phyloP scores from a whole-genome alignment of 2,797 vertebrate genomes.

The Artibeus jamaicensis region DNA sequence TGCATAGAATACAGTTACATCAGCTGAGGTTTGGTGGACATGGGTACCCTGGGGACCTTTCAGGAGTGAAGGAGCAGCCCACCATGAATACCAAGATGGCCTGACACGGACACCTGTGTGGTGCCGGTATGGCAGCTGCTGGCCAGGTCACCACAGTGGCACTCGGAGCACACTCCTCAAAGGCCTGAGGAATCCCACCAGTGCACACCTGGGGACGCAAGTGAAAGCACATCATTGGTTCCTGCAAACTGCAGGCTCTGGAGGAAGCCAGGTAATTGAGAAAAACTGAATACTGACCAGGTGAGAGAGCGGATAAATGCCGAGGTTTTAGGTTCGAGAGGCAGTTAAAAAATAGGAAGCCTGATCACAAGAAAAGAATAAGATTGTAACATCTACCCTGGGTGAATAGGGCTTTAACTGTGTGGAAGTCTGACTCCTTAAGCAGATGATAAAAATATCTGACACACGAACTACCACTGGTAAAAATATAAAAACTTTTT shows the following conservation, averaged over 20 bases:
- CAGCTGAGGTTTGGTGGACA: not conserved
- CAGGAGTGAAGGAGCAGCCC: not conserved
- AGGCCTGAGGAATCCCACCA: not conserved
- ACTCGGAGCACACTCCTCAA: not conserved
- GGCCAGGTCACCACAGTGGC: not conserved
- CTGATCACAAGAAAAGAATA: not conserved
- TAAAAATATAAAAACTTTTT: not conserved
- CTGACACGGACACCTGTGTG: not conserved
- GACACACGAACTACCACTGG: not conserved
- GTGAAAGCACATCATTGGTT: not conserved
- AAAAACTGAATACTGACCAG: not conserved
- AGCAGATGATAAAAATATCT: not conserved
- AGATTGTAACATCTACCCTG: not conserved
- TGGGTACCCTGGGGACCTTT: not conserved
- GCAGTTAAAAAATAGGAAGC: not conserved
- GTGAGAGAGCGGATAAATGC: not conserved
- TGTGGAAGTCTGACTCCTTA: not conserved
- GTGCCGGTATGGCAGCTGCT: not conserved
- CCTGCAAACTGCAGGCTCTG: not conserved
- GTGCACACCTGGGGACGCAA: not conserved
- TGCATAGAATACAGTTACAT: fast-evolving
- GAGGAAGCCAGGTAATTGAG: not conserved
- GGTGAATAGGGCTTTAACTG: not conserved
- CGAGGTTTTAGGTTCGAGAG: not conserved
- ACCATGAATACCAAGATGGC: not conserved